Conservation (phyloP, 1,140 invertebrate species). For the Scaptomyza montana region DNA sequence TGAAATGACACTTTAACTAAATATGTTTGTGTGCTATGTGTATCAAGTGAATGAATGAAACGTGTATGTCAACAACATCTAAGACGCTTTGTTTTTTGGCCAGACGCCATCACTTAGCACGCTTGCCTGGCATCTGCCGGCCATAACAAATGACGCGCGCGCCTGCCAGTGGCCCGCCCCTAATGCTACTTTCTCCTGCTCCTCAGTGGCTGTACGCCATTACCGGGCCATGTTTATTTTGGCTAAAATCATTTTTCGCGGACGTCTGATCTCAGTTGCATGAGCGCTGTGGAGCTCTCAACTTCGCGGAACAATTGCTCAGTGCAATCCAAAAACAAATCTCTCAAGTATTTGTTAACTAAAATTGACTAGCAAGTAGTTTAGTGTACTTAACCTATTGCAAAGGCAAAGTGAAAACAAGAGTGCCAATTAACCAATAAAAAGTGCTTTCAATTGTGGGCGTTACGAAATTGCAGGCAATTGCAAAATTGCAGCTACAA, state of each 20-base stretch:
- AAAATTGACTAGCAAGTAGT: constrained; percentile 16
- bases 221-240: constrained; percentile 52
- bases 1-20: constrained; percentile 14
- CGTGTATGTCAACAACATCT: constrained; percentile 12
- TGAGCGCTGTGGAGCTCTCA: constrained; percentile 69
- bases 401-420: constrained; percentile 48
- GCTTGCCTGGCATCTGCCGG: constrained; percentile 55
- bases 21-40: constrained; percentile 1
- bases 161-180: constrained; percentile 18
- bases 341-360: constrained; percentile 31
- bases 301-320: constrained; percentile 52
- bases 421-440: constrained; percentile 45
- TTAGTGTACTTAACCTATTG: background rate
- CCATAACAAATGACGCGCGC: constrained; percentile 63
- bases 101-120: constrained; percentile 46
- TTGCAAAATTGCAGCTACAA: constrained; percentile 38
- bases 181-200: constrained; percentile 23
- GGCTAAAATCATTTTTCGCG: constrained; percentile 76
- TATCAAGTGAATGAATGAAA: constrained; percentile 27
- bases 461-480: constrained; percentile 64
- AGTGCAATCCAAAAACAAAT: constrained; percentile 32
- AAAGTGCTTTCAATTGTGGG: constrained; percentile 32
- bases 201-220: constrained; percentile 20
- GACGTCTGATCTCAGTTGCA: constrained; percentile 76
- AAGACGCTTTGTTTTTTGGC: constrained; percentile 39